Base-by-base conservation (phyloP, 2,888 invertebrate species). In the Diloba caeruleocephala region DNA sequence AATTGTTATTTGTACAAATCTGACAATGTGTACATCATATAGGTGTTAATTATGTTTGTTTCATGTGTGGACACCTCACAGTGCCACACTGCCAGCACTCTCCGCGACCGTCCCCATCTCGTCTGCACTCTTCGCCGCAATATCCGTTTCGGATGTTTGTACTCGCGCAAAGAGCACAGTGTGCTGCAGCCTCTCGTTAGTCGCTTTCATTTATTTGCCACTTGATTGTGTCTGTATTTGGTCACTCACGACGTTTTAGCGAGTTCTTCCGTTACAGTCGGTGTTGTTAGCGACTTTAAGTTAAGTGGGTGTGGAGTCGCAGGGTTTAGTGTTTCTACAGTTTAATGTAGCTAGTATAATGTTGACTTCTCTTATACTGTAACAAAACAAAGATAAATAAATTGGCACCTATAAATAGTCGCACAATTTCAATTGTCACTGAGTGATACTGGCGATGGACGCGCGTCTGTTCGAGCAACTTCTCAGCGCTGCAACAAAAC, bases 141-240 rank as follows among this genome's bases (percentile, higher is more conserved):
- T 46, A 46, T 63, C 43, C 58, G 53, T 25, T 53, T 49, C 45
- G 48, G 31, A 44, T 28, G 37, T 26, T 19, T 21, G 31, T 21
- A 14, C 29, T 8, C 15, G 9, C 9, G 2, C 4, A 19, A 15
- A 9, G 12, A 10, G 10, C 32, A 17, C 17, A n/a, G n/a, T n/a
- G 1, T 3, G 19, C 23, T 6, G 14, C 9, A 15, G 13, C 12
- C 19, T 25, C 13, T 61, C 36, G 38, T 39, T 46, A 50, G 25
- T 7, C 10, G 14, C 34, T 45, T 14, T 39, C 29, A 33, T 43
- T 39, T 32, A 37, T 46, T 26, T 4, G 28, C 12, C 28, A 36
- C 31, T 19, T 12, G 29, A 52, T 13, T 15, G 34, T 52, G 31
- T 13, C 13, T 37, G 32, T 28, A 21, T 13, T 26, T 14, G 26